Evolutionary conservation across 2,113 vertebrate genomes (phyloP), one percentile per base, ranked within the genome.

Genomic region (Porphyrio hochstetteri): DNA sequence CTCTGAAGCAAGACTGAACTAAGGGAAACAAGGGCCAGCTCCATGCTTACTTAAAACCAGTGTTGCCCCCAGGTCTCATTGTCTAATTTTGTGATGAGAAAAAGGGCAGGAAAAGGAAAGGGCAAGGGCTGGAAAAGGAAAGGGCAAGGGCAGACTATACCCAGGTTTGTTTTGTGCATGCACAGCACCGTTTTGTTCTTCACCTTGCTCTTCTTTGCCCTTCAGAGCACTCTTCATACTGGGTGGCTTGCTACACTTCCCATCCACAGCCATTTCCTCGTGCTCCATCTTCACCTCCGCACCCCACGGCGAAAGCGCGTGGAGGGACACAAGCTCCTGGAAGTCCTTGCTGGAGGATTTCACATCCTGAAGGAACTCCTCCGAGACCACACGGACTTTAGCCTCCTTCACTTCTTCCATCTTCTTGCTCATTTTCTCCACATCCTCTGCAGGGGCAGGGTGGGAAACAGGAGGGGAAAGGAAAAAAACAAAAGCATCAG

Each of bases 391-490:
- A 0, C 98, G 98, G 31, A 99, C 96, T 10, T 98, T 98, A 8
- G 98, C 99, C 9, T 98, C 99, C 79, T 98, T 98, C 9, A 98
- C 98, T 81, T 99, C 99, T 86, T 99, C 99, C 99, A 99, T 99
- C 95, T 99, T 99, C 97, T 99, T 99, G 84, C 72, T 98, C 99
- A 99, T 99, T 94, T 99, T 99, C 89, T 99, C 99, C 28, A 99
- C 95, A 70, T 99, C 99, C 98, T 99, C 99, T 99, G 98, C 50
- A 91, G 55, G 86, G 27, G 17, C 5, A 29, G 28, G n/a, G 57
- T 28, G 68, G 36, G 16, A 82, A 90, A 81, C 0, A 1, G 35
- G 71, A 11, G 25, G 7, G 8, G 19, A 48, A 48, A 48, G 21
- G 23, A 87, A 48, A 48, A 90, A 48, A 48, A 61, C 11, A 65